Evolutionary conservation across 2,888 invertebrate genomes (phyloP).

Genomic region (Scaptomyza caliginosa): DNA sequence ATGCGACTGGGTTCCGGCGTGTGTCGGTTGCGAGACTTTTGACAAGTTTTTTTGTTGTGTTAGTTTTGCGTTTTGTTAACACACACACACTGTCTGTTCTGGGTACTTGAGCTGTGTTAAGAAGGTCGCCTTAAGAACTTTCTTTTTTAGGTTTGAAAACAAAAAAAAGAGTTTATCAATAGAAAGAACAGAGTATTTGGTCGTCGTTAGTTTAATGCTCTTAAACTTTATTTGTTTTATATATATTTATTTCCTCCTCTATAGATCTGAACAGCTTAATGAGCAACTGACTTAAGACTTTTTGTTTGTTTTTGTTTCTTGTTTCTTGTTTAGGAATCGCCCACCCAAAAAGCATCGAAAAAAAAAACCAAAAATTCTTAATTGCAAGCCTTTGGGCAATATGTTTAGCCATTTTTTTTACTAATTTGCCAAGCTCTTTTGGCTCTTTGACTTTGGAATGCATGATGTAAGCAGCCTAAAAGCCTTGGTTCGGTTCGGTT

Average conservation of each 20-base stretch:
- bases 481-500: conserved; percentile 2
- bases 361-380: conserved; percentile 53
- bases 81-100: neutral
- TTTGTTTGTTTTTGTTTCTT: conserved; percentile 6
- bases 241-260: conserved; percentile 11
- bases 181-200: too few relatives aligned
- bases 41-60: conserved; percentile 48
- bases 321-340: conserved; percentile 32
- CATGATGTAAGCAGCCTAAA: conserved; percentile 72
- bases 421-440: conserved; percentile 11
- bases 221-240: conserved; percentile 4
- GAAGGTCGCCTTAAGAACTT: too few relatives aligned
- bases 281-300: conserved; percentile 50
- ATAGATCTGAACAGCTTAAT: conserved; percentile 57
- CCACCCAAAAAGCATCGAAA: conserved; percentile 54
- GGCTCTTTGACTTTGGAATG: conserved; percentile 29
- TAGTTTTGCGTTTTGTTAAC: conserved; percentile 5
- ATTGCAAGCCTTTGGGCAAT: conserved; percentile 65
- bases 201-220: neutral
- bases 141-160: too few relatives aligned
- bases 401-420: conserved; percentile 4
- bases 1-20: conserved; percentile 55
- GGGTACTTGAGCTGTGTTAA: neutral
- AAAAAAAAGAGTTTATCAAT: neutral
- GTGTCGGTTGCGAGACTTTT: conserved; percentile 60